These are phyloP conservation scores for Coelogynopora nodosa DNA, from an alignment of 2,888 invertebrate genomes.

Conservation along the genomic window DNA sequence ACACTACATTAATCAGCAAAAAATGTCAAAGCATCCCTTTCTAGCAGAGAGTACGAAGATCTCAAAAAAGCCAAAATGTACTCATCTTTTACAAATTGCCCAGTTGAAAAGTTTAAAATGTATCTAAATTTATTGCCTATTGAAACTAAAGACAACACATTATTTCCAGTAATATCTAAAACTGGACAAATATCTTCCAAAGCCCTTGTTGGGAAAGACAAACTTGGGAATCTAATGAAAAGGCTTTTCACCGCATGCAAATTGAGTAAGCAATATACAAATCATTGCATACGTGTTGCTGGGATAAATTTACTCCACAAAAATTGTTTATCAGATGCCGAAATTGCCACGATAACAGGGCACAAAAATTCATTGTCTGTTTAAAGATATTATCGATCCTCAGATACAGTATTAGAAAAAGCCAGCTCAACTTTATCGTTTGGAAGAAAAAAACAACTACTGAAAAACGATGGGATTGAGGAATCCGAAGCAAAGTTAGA, in stretches of 20 bases:
- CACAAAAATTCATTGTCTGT: constrained; percentile 1
- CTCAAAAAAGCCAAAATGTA: constrained; percentile 23
- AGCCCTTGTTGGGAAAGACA: constrained; percentile 5
- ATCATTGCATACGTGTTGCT: constrained; percentile 3
- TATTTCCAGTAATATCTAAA: constrained; percentile 18
- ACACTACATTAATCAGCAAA: constrained; percentile 9
- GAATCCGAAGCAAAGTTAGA: not conserved
- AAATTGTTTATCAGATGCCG: not conserved
- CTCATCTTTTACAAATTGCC: constrained; percentile 8
- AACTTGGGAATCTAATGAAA: not conserved
- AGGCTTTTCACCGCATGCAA: constrained; percentile 13
- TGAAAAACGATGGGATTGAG: constrained; percentile 7
- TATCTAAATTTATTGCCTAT: not conserved
- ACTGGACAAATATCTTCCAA: not conserved
- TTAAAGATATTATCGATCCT: constrained; percentile 18
- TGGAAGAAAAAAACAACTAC: not conserved
- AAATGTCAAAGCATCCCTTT: constrained; percentile 28
- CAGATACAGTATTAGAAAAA: constrained; percentile 12
- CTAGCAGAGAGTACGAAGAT: constrained; percentile 19
- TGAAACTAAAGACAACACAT: constrained; percentile 7
- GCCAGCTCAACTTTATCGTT: constrained; percentile 6
- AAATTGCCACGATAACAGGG: constrained; percentile 7
- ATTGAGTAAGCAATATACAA: constrained; percentile 3
- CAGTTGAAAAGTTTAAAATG: constrained; percentile 16
- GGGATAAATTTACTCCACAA: constrained; percentile 6